Evolutionary conservation across 2,888 invertebrate species (phyloP), one percentile per base, ranked within the genome.

Genomic region (Orchesellides sinensis): DNA sequence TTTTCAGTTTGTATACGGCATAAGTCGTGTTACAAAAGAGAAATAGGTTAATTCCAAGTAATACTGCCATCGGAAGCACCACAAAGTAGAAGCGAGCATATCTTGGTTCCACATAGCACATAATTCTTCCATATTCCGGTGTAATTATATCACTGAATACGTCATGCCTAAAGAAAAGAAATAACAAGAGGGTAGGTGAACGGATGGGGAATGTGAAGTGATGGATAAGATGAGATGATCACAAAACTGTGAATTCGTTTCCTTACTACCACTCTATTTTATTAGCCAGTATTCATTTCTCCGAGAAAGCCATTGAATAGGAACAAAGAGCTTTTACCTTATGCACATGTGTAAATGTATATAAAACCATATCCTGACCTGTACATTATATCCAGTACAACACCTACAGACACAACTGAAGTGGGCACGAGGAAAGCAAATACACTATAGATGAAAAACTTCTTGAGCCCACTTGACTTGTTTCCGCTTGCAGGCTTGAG

Each of bases 81-180:
- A 83, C 65, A 45, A 54, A 79, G 23, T 45, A 49, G 6, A 83
- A 25, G 12, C 74, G 49, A 2, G 74, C 83, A 23, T 74, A 69
- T 68, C 79, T 49, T 8, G 74, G 83, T 17, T 83, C 74, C 17
- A 83, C 68, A 21, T 70, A 83, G 56, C 83, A 83, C 6, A 63
- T 40, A 6, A 32, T 19, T 47, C 29, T 74, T 23, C 83, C 83
- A 47, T 83, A 83, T 45, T 56, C 65, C 14, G 83, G 83, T 12
- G 75, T 69, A 52, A 79, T 83, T 21, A 78, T 40, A 45, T 83
- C 83, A 47, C 52, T 63, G 25, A 69, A 65, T 1, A 45, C 54
- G 27, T 63, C 65, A 56, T 74, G 35, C 61, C 65, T 77, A 17
- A n/a, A 25, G n/a, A n/a, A n/a, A n/a, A 52, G 17, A 65, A 49